Base-by-base conservation (phyloP, 2,888 invertebrate species). In the Amphipoea oculea region DNA sequence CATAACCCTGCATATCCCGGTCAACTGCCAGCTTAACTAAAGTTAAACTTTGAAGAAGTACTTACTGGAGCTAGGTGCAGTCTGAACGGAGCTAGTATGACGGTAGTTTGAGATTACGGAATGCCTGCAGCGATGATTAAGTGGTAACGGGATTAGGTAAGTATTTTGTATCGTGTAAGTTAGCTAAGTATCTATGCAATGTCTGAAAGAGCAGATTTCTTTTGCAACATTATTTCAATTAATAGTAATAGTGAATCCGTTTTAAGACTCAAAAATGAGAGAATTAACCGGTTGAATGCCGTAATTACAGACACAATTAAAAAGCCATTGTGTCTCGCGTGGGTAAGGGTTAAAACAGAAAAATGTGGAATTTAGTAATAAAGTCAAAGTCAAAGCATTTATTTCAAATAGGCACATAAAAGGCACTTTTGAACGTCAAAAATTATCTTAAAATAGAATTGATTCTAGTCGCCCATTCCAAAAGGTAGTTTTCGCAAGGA, bases 1-100 rank as follows among this genome's bases (percentile, higher is more conserved):
- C 48, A 63, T 75, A 78, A 71, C 70, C 70, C 57, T 45, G 72
- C 51, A 85, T 75, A 83, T 72, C 62, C 84, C 80, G 76, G 84
- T 83, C 85, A 84, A 75, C 76, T 74, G 67, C 40, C 42, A n/a
- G 74, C 60, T 79, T 83, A 76, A 48, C 82, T 66, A 51, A 76
- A 83, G 80, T 86, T 68, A 57, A 74, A 86, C 74, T 86, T 86
- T 86, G 84, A 62, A 76, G 75, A 69, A 86, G 81, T 79, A 84
- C 84, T 86, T 86, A 81, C 76, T 45, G 81, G 73, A 74, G 69
- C 73, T 75, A 45, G 68, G 48, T 74, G 40, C 62, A 54, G 60
- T 54, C 48, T 81, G 4, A 78, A 29, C 29, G 40, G 57, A 42
- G 65, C 6, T 73, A 60, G 42, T 66, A 36, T 66, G 62, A 42